phyloP scores from a whole-genome alignment of 2,888 invertebrate species.

The Cryptocephalus primarius region DNA sequence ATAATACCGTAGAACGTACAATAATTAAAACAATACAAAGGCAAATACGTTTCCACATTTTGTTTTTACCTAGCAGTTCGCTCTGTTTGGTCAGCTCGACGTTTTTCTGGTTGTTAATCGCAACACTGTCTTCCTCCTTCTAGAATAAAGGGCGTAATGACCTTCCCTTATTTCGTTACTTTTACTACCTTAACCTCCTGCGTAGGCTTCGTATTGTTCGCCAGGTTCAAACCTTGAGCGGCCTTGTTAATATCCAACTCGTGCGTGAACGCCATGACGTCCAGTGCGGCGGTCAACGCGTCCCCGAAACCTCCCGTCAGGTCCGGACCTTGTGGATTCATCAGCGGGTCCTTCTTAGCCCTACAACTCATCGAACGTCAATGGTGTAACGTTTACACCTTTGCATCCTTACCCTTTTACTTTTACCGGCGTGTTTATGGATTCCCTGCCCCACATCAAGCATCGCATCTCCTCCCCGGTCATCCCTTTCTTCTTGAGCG shows the following conservation, averaged over 20 bases:
- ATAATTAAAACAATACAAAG: no score
- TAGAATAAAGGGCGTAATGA: constrained; percentile 1
- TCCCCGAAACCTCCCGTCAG: constrained; percentile 43
- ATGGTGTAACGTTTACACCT: background rate
- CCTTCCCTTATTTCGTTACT: no score
- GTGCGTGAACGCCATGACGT: constrained; percentile 74
- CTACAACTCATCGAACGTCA: constrained; percentile 12
- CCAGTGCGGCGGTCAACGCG: constrained; percentile 65
- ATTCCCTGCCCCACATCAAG: constrained; percentile 85
- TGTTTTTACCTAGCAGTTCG: no score
- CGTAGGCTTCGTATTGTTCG: constrained; percentile 17
- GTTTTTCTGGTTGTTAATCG: constrained; percentile 20
- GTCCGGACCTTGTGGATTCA: constrained; percentile 33
- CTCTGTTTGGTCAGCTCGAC: constrained; percentile 6
- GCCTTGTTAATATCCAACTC: constrained; percentile 39
- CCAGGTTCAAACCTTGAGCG: constrained; percentile 26
- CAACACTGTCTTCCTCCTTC: constrained; percentile 17
- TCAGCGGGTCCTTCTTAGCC: constrained; percentile 39
- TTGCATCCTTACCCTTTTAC: constrained; percentile 42
- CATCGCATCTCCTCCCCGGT: constrained; percentile 77
- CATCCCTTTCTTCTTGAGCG: constrained; percentile 69
- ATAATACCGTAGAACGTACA: no score
- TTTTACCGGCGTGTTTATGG: constrained; percentile 77
- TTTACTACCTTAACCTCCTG: no score
- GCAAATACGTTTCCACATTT: no score